Base-by-base conservation (phyloP, 2,113 vertebrate genomes). In the Maccullochella peelii region DNA sequence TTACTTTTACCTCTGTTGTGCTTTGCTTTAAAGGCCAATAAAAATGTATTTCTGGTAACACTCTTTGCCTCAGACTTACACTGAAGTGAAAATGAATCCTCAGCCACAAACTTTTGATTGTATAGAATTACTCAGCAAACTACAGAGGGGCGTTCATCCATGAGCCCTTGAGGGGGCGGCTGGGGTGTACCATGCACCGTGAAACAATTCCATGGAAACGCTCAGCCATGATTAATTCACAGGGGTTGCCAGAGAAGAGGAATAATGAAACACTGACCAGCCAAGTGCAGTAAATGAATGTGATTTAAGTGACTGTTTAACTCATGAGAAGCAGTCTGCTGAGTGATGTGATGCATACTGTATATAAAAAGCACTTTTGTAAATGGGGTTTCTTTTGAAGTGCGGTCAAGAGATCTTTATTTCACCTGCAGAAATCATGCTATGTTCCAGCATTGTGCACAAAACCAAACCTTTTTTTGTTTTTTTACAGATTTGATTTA, bases 151-250 rank as follows among this genome's bases (percentile, higher is more conserved):
- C 9, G 12, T 50, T 23, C 42, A 65, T 47, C 52, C 75, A 54
- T 27, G 40, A 70, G 59, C 6, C 42, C 79, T 52, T 71, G 27
- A 86, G 25, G 36, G 72, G 55, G 33, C 27, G 18, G 3, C 40
- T 59, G 42, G 33, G 11, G n/a, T 72, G 49, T 52, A 44, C 15
- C 14, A 15, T 63, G 42, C 74, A 76, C 38, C 63, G 18, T 23
- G 18, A 66, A 85, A 91, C 70, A 84, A 72, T 54, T 70, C 91
- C 86, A 88, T 75, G 33, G 72, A 67, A 74, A 88, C n/a, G 12
- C 10, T 75, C 55, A 70, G 30, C 73, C 42, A 23, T 44, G 55
- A 42, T 75, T 49, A 63, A 84, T 84, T 77, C 40, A 27, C 8
- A 30, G 21, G 5, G 21, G 20, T 27, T 49, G 52, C 65, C 77